These are phyloP conservation scores for Crocidura indochinensis DNA, from an alignment of 2,797 vertebrate species.

Conservation along the genomic window DNA sequence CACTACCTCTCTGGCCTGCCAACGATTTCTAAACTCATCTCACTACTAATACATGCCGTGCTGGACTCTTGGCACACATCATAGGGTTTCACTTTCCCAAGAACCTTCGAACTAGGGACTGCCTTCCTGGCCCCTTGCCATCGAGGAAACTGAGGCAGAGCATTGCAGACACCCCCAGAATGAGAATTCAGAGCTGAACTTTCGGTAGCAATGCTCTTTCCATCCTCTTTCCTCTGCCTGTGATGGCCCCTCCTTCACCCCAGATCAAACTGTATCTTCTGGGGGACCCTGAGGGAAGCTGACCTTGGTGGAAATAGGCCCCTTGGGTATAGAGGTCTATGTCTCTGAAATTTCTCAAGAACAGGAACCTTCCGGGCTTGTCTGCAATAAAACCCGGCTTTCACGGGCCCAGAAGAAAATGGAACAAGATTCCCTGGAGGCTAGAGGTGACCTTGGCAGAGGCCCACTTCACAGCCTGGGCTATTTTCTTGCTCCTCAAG, in stretches of 20 bases:
- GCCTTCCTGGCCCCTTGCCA: not conserved
- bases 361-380: conserved; percentile 74
- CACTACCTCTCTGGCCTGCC: too few species aligned
- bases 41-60: too few species aligned
- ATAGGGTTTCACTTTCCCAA: not conserved
- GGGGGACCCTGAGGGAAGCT: not conserved
- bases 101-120: not conserved
- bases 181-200: not conserved
- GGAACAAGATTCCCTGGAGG: conserved; percentile 66
- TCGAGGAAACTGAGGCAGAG: not conserved
- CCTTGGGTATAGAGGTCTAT: conserved; percentile 52
- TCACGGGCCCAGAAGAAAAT: conserved; percentile 70
- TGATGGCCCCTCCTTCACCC: not conserved
- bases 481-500: conserved; percentile 68
- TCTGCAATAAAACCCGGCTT: conserved; percentile 73
- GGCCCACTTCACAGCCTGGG: conserved; percentile 68
- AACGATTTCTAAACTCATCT: too few species aligned
- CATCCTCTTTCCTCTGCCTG: not conserved
- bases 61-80: not conserved
- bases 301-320: conserved; percentile 20
- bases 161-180: conserved; percentile 19
- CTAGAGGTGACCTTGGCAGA: conserved; percentile 80
- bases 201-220: not conserved
- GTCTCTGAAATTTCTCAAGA: conserved; percentile 73
- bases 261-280: conserved; percentile 13